phyloP scores from a whole-genome alignment of 2,113 vertebrate genomes.

The Halcyon senegalensis region DNA sequence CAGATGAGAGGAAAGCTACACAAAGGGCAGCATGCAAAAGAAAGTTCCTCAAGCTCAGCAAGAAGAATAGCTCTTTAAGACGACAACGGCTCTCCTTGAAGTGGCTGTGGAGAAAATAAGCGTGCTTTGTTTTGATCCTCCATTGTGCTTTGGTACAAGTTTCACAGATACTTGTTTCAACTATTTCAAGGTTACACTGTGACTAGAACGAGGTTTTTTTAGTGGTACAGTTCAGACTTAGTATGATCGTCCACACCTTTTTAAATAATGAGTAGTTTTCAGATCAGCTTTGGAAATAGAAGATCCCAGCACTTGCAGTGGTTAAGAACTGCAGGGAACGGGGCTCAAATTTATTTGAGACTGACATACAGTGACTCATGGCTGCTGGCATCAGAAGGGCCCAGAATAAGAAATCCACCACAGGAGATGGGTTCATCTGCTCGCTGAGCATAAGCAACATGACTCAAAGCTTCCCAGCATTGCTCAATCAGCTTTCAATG shows the following conservation, averaged over 20 bases:
- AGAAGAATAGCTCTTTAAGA: slow-evolving; percentile 50
- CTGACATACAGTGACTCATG: slow-evolving; percentile 35
- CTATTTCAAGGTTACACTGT: background rate
- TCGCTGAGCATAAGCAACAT: background rate
- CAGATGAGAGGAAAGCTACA: background rate
- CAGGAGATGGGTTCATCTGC: slow-evolving; percentile 21
- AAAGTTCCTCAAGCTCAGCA: slow-evolving; percentile 36
- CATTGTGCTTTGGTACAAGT: background rate
- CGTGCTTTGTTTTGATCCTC: slow-evolving; percentile 46
- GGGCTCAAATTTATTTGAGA: background rate
- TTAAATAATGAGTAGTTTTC: background rate
- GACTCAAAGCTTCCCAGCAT: slow-evolving; percentile 44
- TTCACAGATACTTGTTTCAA: background rate
- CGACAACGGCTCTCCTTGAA: slow-evolving; percentile 10
- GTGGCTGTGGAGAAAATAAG: slow-evolving; percentile 5
- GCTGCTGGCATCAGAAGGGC: slow-evolving; percentile 14
- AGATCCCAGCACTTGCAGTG: background rate
- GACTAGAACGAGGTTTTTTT: background rate
- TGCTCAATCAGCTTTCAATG: slow-evolving; percentile 42
- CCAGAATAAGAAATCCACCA: slow-evolving; percentile 11
- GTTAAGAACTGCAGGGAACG: background rate
- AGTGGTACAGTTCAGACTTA: background rate
- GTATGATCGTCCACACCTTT: background rate
- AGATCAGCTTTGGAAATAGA: background rate
- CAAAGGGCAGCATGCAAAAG: slow-evolving; percentile 8